Evolutionary conservation across 1,140 invertebrate species (phyloP), one percentile per base, ranked within the genome.

Genomic region (Trichomalopsis sarcophagae): DNA sequence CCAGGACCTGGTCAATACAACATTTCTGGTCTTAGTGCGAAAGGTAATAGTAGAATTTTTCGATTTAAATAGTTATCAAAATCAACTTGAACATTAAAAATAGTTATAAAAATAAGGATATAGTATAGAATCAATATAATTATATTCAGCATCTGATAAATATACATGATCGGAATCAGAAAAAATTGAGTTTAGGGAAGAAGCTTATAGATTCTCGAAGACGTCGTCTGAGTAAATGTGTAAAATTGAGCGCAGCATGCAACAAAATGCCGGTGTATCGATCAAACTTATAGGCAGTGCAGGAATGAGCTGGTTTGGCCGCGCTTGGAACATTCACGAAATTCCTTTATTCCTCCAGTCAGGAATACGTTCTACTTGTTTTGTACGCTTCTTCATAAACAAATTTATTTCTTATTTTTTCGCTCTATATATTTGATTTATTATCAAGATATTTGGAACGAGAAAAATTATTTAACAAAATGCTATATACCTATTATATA

Each of bases 1-100:
- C 97, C 97, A 1, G 97, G 97, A 30, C 97, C 97, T 11, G 97
- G 97, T 6, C 95, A 96, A 86, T 98, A 98, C 91, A 97, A 97
- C 91, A 96, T 98, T 21, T 96, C 96, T 78, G 97, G 97, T 30
- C 94, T 98, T 87, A 96, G 96, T 82, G 94, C 96, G 71, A 97
- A 97, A 96, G 97, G 97, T 94, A 44, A 44, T 44, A 44, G 6
- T 44, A 44, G 40, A 44, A 44, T 44, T 44, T 36, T 36, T 36
- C 33, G 40, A 44, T 86, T 89, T 78, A 88, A 44, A 10, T 36
- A 36, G 4, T 36, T 36, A 6, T 36, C 5, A 4, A 36, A 36
- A 36, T 4, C 33, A 36, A 36, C 33, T 36, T 27, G 27, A 27
- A 27, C 27, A 27, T 27, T 27, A 27, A 27, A 27, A 27, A 27